phyloP scores from a whole-genome alignment of 2,797 vertebrate genomes.

The Gouania willdenowi region DNA sequence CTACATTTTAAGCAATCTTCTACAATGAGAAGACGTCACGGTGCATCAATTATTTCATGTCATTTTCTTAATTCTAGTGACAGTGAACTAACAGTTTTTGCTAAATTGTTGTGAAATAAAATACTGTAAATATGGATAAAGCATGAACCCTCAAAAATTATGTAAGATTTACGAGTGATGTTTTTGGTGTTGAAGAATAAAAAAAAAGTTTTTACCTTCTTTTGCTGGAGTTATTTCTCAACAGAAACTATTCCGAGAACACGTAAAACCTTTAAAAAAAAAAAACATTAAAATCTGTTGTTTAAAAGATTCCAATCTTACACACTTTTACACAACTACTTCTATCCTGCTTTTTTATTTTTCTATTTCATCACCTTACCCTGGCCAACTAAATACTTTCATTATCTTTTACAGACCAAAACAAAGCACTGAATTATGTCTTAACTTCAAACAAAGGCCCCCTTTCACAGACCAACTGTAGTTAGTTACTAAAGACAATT shows the following conservation, averaged over 20 bases:
- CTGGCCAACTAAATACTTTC: constrained; percentile 71
- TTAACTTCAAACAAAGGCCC: constrained; percentile 73
- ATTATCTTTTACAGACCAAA: constrained; percentile 74
- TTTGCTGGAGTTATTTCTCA: constrained; percentile 31
- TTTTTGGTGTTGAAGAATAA: constrained; percentile 64
- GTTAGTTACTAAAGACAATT: constrained; percentile 77
- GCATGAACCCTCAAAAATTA: constrained; percentile 42
- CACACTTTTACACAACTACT: constrained; percentile 15
- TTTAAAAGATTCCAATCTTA: too few relatives aligned
- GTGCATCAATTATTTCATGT: constrained; percentile 18
- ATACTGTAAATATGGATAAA: constrained; percentile 58
- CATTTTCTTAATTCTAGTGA: constrained; percentile 14
- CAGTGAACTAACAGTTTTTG: constrained; percentile 16
- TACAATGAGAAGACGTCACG: constrained; percentile 29
- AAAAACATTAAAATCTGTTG: too few relatives aligned
- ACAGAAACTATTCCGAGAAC: background rate
- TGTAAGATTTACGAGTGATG: constrained; percentile 44
- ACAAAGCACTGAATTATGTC: constrained; percentile 77
- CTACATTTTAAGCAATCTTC: constrained; percentile 50
- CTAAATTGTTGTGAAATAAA: constrained; percentile 51
- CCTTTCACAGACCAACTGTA: constrained; percentile 76
- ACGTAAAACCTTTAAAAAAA: background rate
- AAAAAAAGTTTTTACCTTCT: constrained; percentile 33
- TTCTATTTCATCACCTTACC: constrained; percentile 44
- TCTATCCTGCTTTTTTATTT: constrained; percentile 38